A percentile compares a stretch with the other conserved stretches of the same genome.
phyloP scores from a whole-genome alignment of 2,888 invertebrate genomes.

The Caenorhabditis afra region DNA sequence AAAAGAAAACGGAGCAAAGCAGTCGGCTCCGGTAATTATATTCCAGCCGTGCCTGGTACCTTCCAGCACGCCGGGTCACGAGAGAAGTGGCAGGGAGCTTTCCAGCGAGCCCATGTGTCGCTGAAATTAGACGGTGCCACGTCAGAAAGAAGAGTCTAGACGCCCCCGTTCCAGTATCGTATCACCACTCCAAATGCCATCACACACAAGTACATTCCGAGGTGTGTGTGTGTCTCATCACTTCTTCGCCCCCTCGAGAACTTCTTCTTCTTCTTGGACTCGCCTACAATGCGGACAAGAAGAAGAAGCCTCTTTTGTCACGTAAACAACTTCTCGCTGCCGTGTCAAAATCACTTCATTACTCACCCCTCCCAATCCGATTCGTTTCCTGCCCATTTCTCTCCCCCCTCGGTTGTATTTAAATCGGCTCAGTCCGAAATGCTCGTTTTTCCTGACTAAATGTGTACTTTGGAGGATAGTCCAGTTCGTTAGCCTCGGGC shows the following conservation, averaged over 20 bases:
- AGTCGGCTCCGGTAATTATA: no score
- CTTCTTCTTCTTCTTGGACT: no score
- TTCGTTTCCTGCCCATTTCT: not conserved
- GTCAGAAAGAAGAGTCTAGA: not conserved
- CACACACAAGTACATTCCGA: not conserved
- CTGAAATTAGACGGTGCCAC: no score
- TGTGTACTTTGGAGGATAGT: no score
- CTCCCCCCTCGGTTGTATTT: not conserved
- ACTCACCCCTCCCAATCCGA: not conserved
- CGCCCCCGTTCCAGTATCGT: not conserved
- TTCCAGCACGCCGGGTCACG: no score
- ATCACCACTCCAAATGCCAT: slow-evolving; percentile 3
- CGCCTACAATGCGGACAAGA: not conserved
- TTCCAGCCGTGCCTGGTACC: no score
- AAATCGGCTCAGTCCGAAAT: not conserved
- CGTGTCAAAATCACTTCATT: slow-evolving; percentile 19
- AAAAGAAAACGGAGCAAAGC: no score
- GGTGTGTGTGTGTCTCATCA: not conserved
- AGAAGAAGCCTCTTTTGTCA: not conserved
- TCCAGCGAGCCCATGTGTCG: no score
- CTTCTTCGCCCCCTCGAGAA: not conserved
- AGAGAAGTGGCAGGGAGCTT: no score
- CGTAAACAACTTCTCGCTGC: not conserved
- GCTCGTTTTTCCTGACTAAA: not conserved
- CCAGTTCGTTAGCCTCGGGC: not conserved